phyloP scores from a whole-genome alignment of 1,140 invertebrate species.

The Anthonomus grandis region DNA sequence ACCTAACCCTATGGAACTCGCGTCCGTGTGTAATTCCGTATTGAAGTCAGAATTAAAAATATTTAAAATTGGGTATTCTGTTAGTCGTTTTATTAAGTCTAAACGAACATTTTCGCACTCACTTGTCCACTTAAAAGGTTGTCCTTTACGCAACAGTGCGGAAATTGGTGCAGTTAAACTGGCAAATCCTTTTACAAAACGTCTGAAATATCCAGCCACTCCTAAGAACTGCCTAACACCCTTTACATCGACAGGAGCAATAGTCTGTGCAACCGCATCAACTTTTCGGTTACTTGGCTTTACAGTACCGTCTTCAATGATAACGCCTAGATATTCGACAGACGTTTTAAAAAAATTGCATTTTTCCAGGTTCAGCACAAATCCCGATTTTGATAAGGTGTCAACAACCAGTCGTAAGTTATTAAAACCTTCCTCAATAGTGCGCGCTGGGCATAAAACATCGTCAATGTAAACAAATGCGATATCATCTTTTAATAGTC shows the following conservation, averaged over 20 bases:
- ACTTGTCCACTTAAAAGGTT: too few species aligned
- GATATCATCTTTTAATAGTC: constrained; percentile 28
- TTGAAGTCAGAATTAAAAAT: too few species aligned
- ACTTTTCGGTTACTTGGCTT: constrained; percentile 8
- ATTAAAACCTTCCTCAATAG: constrained; percentile 5
- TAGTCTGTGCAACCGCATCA: not conserved
- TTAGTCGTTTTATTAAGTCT: too few species aligned
- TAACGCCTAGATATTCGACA: constrained; percentile 6
- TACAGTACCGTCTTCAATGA: constrained; percentile 14
- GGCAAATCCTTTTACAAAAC: constrained; percentile 41
- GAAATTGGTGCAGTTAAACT: constrained; percentile 29
- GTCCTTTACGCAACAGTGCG: constrained; percentile 5
- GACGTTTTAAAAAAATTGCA: constrained; percentile 10
- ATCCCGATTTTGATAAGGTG: constrained; percentile 1
- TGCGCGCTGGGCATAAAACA: constrained; percentile 45
- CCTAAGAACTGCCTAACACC: constrained; percentile 42
- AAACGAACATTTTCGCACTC: too few species aligned
- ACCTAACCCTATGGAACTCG: too few species aligned
- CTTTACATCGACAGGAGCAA: constrained; percentile 27
- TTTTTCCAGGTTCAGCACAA: constrained; percentile 8
- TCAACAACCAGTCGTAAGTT: constrained; percentile 1
- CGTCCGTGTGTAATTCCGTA: too few species aligned
- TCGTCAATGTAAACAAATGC: constrained; percentile 36
- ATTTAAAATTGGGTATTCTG: too few species aligned
- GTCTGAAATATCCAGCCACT: constrained; percentile 37